Conservation (phyloP, 2,113 vertebrate genomes). For the Entelurus aequoreus region DNA sequence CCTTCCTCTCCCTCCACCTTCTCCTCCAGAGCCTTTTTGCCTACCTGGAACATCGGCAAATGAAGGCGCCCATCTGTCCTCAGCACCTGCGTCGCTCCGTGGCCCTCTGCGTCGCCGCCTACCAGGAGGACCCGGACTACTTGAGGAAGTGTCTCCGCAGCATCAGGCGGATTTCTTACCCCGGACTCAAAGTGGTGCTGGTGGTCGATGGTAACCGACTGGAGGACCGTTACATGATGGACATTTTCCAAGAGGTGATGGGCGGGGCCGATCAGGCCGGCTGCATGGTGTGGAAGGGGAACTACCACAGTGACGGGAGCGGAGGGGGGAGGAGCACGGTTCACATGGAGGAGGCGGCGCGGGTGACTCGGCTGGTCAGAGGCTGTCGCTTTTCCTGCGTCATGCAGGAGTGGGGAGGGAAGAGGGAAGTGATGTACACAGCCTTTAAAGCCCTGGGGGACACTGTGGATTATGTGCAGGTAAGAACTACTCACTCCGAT, state of each 20-base stretch:
- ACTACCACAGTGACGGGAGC: slow-evolving; percentile 85
- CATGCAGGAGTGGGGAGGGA: slow-evolving; percentile 98
- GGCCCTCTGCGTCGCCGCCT: slow-evolving; percentile 93
- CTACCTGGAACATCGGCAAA: slow-evolving; percentile 90
- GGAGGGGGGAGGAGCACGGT: slow-evolving; percentile 51
- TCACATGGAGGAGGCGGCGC: slow-evolving; percentile 69
- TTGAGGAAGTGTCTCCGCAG: slow-evolving; percentile 91
- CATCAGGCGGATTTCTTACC: slow-evolving; percentile 84
- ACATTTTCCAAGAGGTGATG: slow-evolving; percentile 94
- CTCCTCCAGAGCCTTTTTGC: slow-evolving; percentile 94
- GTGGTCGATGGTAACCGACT: slow-evolving; percentile 93
- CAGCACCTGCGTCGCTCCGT: slow-evolving; percentile 75
- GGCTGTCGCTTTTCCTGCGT: slow-evolving; percentile 82
- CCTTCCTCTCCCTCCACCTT: slow-evolving; percentile 92
- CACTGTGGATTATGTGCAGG: slow-evolving; percentile 95
- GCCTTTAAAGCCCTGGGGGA: slow-evolving; percentile 93
- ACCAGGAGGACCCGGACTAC: slow-evolving; percentile 95
- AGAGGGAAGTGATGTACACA: slow-evolving; percentile 98
- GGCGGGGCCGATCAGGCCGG: slow-evolving; percentile 78
- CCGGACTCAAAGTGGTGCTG: slow-evolving; percentile 89
- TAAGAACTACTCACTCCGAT: slow-evolving; percentile 40
- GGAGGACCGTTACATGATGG: slow-evolving; percentile 94
- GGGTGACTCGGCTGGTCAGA: slow-evolving; percentile 75
- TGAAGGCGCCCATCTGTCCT: slow-evolving; percentile 73
- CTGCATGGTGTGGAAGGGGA: slow-evolving; percentile 88